Conservation (phyloP, 64 coral and sea anemone species). For the Trachythela sp. region DNA sequence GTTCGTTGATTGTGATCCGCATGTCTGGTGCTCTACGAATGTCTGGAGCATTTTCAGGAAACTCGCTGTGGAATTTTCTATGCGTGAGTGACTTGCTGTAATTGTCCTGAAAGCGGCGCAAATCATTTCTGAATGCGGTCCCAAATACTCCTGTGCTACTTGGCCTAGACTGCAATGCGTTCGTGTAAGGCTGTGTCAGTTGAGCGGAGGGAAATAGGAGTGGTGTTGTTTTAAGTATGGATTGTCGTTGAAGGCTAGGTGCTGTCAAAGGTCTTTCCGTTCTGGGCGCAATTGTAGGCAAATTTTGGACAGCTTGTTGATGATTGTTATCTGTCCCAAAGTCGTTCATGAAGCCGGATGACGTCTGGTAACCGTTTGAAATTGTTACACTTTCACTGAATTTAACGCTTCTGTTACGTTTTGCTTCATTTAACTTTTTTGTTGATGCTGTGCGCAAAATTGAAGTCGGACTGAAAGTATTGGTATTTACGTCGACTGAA, state of each 20-base stretch:
- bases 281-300: background rate
- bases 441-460: background rate
- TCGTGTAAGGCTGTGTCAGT: slow-evolving; percentile 63
- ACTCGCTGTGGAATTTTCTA: slow-evolving; percentile 82
- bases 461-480: background rate
- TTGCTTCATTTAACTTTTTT: background rate
- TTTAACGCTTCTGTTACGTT: background rate
- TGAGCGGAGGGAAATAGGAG: background rate
- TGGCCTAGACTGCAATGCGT: slow-evolving; percentile 56
- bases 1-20: slow-evolving; percentile 89
- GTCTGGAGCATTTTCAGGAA: slow-evolving; percentile 88
- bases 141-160: slow-evolving; percentile 13
- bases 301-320: background rate
- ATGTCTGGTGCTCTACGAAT: slow-evolving; percentile 85
- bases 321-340: background rate
- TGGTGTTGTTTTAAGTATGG: background rate
- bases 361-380: background rate
- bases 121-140: slow-evolving; percentile 58
- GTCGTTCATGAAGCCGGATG: background rate
- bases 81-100: slow-evolving; percentile 79
- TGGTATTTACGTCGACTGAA: background rate
- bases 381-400: background rate
- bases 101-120: slow-evolving; percentile 58
- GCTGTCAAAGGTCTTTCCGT: background rate
- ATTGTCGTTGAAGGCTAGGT: background rate